phyloP scores from a whole-genome alignment of 2,797 vertebrate species.

The Gymnothorax reevesii region DNA sequence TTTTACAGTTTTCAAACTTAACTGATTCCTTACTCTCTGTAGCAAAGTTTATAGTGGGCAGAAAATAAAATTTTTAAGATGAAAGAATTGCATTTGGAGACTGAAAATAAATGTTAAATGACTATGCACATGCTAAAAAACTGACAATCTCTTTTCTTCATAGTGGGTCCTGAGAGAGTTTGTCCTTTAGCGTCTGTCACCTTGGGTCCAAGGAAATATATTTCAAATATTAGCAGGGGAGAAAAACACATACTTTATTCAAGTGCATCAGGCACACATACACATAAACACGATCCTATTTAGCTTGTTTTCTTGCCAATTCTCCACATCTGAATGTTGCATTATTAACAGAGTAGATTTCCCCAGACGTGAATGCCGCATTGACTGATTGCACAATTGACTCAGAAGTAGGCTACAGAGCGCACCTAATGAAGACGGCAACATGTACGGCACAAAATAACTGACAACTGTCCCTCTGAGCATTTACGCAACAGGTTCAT shows the following conservation, averaged over 20 bases:
- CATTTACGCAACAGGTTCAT: neutral
- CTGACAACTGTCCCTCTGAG: slow-evolving; percentile 10
- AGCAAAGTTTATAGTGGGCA: neutral
- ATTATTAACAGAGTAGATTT: slow-evolving; percentile 1
- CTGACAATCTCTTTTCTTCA: neutral
- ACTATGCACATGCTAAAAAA: neutral
- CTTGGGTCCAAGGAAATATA: neutral
- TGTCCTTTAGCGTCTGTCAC: neutral
- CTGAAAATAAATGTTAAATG: neutral
- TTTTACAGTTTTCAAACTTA: neutral
- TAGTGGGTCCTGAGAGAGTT: neutral
- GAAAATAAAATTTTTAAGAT: neutral
- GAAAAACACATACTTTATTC: neutral
- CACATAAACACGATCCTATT: neutral
- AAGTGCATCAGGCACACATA: neutral
- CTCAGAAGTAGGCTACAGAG: neutral
- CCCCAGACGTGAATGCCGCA: neutral
- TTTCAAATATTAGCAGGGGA: neutral
- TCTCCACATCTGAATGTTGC: neutral
- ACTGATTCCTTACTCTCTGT: neutral
- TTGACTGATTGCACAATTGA: neutral
- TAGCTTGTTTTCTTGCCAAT: neutral
- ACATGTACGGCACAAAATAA: slow-evolving; percentile 6
- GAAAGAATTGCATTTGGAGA: neutral
- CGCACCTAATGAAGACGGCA: slow-evolving; percentile 7